Evolutionary conservation across 2,113 vertebrate species (phyloP).

Genomic region (Pholis gunnellus): DNA sequence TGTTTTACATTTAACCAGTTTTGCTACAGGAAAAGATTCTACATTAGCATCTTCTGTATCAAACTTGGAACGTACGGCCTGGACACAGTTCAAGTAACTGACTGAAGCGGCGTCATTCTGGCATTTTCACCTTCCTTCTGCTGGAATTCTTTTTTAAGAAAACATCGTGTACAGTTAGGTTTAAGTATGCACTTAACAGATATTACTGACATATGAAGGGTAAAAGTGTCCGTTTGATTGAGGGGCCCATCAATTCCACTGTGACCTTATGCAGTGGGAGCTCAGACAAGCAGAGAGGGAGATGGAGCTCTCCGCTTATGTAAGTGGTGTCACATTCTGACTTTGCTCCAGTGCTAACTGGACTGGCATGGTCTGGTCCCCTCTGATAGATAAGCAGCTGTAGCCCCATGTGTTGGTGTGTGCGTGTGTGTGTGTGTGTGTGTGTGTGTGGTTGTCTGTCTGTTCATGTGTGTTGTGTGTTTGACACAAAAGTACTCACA

Average conservation of each 20-base stretch:
- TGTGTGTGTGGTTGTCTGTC: background rate
- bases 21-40: background rate
- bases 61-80: background rate
- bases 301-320: constrained; percentile 58
- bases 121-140: constrained; percentile 37
- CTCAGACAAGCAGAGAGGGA: constrained; percentile 51
- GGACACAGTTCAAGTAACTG: constrained; percentile 6
- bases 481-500: background rate
- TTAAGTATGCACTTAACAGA: constrained; percentile 67
- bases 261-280: constrained; percentile 62
- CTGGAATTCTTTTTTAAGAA: background rate
- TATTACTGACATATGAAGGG: constrained; percentile 63
- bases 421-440: constrained; percentile 1
- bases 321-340: constrained; percentile 70
- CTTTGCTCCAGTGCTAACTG: constrained; percentile 51
- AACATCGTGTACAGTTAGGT: constrained; percentile 54
- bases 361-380: constrained; percentile 44
- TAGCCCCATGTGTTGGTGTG: background rate
- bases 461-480: constrained; percentile 8
- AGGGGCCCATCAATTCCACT: constrained; percentile 60
- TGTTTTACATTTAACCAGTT: background rate
- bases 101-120: background rate
- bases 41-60: background rate
- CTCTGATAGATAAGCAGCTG: constrained; percentile 5
- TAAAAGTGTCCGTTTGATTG: constrained; percentile 59